Evolutionary conservation across 2,113 vertebrate genomes (phyloP).

Genomic region (Fulica atra): DNA sequence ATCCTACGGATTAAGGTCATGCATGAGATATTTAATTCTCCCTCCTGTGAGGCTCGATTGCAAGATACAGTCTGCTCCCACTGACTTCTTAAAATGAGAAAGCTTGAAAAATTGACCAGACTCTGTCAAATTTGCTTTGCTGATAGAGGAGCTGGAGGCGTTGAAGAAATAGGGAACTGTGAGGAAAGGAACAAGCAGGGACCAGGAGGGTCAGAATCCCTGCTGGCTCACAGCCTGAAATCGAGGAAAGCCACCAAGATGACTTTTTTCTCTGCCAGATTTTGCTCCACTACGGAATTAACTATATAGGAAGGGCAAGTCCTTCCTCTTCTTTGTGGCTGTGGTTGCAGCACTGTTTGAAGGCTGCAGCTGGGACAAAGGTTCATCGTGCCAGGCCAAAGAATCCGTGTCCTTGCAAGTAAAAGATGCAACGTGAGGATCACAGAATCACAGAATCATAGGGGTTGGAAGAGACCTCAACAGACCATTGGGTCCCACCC

Average conservation of each 20-base stretch:
- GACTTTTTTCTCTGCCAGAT: background rate
- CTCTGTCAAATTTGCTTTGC: conserved; percentile 2
- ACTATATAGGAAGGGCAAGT: background rate
- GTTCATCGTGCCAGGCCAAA: accelerated
- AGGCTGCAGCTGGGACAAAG: background rate
- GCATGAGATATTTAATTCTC: conserved; percentile 34
- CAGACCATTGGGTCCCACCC: too few relatives aligned
- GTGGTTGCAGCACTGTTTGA: background rate
- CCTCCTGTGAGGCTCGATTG: conserved; percentile 17
- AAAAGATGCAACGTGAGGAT: background rate
- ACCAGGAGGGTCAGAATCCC: conserved; percentile 32
- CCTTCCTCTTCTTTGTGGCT: background rate
- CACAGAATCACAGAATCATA: too few relatives aligned
- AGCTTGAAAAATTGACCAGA: conserved; percentile 34
- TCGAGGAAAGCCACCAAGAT: background rate
- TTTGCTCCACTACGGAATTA: background rate
- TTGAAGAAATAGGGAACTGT: background rate
- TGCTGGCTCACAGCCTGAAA: conserved; percentile 32
- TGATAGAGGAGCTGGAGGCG: background rate
- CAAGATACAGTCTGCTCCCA: background rate
- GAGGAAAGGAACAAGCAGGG: background rate
- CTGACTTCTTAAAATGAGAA: conserved; percentile 38
- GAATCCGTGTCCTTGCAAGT: background rate
- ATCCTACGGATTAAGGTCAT: conserved; percentile 46
- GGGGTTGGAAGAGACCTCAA: too few relatives aligned